Evolutionary conservation across 2,797 vertebrate species (phyloP), one percentile per base, ranked within the genome.

Genomic region (Otolemur crassicaudatus): DNA sequence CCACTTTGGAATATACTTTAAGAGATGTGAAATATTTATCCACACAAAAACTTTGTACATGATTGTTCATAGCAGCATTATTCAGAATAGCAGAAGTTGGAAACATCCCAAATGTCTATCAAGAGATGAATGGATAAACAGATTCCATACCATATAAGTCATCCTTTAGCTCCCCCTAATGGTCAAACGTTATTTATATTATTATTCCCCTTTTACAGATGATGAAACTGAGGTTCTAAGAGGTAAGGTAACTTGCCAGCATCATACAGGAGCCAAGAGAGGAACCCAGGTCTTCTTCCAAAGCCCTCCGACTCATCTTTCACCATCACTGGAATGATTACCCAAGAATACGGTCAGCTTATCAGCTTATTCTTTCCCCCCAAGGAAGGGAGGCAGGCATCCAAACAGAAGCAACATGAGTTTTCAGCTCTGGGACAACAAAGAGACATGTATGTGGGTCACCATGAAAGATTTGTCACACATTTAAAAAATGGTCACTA

Each of bases 401-500:
- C 40, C 49, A 79, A 88, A 76, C 19, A 67, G 80, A 80, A 90
- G 60, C 43, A 67, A 40, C 31, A 5, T 3, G 31, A 37, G 23
- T 49, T 89, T 87, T 84, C 27, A 87, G 86, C n/a, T 25, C n/a
- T 1, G n/a, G 34, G 27, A 80, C 69, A 69, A 93, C 46, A 56
- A 84, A 29, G 40, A 93, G 80, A 75, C 19, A 46, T 0, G 29
- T 6, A 13, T 53, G 49, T 16, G 49, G 49, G 49, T 53, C 49
- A 53, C 49, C 49, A 53, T 14, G 14, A 53, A 16, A 63, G 53
- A 72, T 20, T 72, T 82, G 63, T 46, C 60, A 81, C 63, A 14
- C 37, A 91, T 88, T 87, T 95, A 70, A 88, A 90, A 73, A 92
- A 90, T 80, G 22, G 87, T 31, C 89, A 93, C 40, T 75, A 31